A percentile compares a stretch with the other conserved stretches of the same genome.
Evolutionary conservation across 2,113 vertebrate species (phyloP).

Genomic region (Hepsetus odoe): DNA sequence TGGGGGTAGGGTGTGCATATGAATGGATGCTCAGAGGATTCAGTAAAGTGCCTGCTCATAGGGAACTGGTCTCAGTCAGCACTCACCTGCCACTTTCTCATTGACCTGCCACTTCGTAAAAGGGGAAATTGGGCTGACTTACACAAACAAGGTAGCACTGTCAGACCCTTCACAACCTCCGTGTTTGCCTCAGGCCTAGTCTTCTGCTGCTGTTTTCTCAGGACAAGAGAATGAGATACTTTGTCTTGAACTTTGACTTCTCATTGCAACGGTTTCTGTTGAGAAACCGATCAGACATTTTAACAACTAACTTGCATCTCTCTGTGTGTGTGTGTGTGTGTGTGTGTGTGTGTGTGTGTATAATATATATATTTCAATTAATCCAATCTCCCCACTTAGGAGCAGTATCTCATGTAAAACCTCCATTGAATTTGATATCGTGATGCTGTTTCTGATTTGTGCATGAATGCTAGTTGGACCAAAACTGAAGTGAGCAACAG

Average conservation of each 20-base stretch:
- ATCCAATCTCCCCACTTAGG: too few relatives aligned
- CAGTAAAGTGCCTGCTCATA: not conserved
- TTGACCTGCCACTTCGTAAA: not conserved
- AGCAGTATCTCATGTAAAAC: too few relatives aligned
- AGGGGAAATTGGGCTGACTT: not conserved
- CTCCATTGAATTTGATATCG: too few relatives aligned
- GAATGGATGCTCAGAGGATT: not conserved
- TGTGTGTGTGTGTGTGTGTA: too few relatives aligned
- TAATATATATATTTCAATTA: too few relatives aligned
- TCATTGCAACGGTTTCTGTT: not conserved
- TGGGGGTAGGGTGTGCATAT: not conserved
- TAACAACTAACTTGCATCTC: not conserved
- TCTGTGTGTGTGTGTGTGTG: too few relatives aligned
- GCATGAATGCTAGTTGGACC: too few relatives aligned
- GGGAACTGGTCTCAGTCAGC: slow-evolving; percentile 8
- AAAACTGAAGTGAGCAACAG: too few relatives aligned
- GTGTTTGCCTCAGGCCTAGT: slow-evolving; percentile 4
- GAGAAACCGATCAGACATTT: not conserved
- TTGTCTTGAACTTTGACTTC: not conserved
- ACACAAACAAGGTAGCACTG: not conserved
- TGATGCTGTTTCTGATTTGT: too few relatives aligned
- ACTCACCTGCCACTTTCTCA: slow-evolving; percentile 24
- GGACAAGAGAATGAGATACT: not conserved
- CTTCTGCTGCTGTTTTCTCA: not conserved
- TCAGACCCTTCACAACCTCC: not conserved